Percentiles rank a stretch among this genome's conserved stretches.
Conservation (phyloP, 2,888 invertebrate species). For the Myopa testacea region DNA sequence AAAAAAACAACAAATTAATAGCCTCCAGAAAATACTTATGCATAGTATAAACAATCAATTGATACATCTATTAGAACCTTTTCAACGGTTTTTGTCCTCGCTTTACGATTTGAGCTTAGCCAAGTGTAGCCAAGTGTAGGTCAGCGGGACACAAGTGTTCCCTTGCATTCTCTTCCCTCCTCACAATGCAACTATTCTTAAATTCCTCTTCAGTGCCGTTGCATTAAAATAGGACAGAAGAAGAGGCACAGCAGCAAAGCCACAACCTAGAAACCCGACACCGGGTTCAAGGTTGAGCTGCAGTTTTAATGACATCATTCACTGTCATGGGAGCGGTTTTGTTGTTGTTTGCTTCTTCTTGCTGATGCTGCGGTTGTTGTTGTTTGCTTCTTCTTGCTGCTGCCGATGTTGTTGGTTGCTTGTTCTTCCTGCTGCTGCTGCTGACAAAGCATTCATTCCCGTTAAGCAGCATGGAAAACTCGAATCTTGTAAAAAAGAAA, state of each 20-base stretch:
- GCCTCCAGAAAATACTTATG: too few species aligned
- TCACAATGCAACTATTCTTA: too few species aligned
- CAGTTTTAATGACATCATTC: slow-evolving; percentile 30
- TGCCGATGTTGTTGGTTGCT: not conserved
- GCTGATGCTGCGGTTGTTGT: not conserved
- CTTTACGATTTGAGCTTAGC: not conserved
- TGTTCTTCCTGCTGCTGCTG: not conserved
- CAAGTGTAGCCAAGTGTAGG: slow-evolving; percentile 18
- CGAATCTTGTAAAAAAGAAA: not conserved
- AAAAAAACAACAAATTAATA: not conserved
- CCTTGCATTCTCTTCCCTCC: not conserved
- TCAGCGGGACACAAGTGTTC: slow-evolving; percentile 11
- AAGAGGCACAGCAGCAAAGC: not conserved
- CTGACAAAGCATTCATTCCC: not conserved
- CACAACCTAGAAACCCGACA: not conserved
- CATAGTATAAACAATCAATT: too few species aligned
- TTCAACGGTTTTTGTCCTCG: too few species aligned
- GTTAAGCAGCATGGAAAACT: not conserved
- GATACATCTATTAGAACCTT: too few species aligned
- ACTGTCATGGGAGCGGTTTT: not conserved
- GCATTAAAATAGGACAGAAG: not conserved
- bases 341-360: too few species aligned
- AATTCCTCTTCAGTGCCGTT: too few species aligned
- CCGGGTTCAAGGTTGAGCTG: slow-evolving; percentile 33
- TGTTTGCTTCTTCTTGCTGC: not conserved